Base-by-base conservation (phyloP, 1,140 invertebrate genomes). In the Drosophila ercepeae region DNA sequence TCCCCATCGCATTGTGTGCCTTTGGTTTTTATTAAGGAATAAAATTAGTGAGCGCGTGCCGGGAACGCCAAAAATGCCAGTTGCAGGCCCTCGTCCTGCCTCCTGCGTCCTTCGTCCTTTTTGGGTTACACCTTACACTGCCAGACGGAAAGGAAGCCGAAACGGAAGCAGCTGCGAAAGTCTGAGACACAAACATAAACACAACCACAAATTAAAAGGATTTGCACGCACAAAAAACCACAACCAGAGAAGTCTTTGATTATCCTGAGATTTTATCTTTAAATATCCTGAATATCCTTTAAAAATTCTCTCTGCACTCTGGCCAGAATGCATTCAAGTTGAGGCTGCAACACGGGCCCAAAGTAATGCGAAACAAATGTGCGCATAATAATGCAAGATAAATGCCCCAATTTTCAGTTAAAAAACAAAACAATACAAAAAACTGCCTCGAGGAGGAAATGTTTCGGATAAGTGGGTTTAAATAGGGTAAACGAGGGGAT, bases 1-100 rank as follows among this genome's bases (percentile, higher is more conserved):
- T 36, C 58, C 55, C 55, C 16, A 51, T 61, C 54, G 63, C 57
- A 57, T 61, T 61, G 42, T 72, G 52, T 50, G 68, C 42, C 78
- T 65, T 65, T 61, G 64, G 61, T 77, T 86, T 88, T 86, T 86
- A 86, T 86, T 88, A 86, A 77, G 82, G 81, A 88, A 86, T 86
- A 86, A 86, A 86, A 86, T 86, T 86, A 88, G 81, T 86, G 61
- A 81, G 76, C 72, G 76, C 81, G 81, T 84, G 81, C 81, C 82
- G 67, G 60, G 81, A 78, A 86, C 72, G 61, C 72, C 76, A 65
- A 88, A 67, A 55, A 54, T 65, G 77, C 54, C 68, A 82, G 53
- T 50, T 57, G 67, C 73, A 71, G 67, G 44, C 25, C 34, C 32
- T 21, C 44, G 23, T 23, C 45, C 27, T 25, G 27, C 21, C 16